phyloP scores from a whole-genome alignment of 2,797 vertebrate species.

The Galagoides demidoff region DNA sequence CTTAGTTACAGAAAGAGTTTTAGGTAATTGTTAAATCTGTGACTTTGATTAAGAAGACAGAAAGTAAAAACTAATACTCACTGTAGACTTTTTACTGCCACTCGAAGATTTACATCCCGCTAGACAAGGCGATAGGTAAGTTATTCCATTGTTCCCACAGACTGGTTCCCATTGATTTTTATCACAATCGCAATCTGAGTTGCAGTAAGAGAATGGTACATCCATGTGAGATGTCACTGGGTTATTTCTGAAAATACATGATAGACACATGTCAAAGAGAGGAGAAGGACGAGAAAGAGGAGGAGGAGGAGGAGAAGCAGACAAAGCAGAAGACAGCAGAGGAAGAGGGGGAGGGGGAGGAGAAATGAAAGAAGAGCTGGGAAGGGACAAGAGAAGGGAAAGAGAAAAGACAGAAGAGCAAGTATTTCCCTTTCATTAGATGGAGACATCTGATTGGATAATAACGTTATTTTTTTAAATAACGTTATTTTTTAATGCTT shows the following conservation, averaged over 20 bases:
- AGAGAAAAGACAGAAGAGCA: neutral
- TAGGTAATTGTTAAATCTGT: neutral
- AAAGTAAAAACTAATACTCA: slow-evolving; percentile 83
- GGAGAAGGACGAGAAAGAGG: no score
- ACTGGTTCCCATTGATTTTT: slow-evolving; percentile 93
- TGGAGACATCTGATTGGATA: neutral
- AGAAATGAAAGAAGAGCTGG: neutral
- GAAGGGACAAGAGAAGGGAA: neutral
- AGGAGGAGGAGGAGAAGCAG: neutral
- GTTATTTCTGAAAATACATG: slow-evolving; percentile 65
- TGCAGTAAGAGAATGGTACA: slow-evolving; percentile 85
- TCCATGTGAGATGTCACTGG: slow-evolving; percentile 56
- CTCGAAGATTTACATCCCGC: slow-evolving; percentile 90
- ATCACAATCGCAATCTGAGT: slow-evolving; percentile 91
- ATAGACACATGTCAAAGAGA: slow-evolving; percentile 4
- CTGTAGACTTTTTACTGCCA: slow-evolving; percentile 88
- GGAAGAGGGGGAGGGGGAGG: neutral
- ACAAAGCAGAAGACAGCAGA: neutral
- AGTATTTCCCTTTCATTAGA: neutral
- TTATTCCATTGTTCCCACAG: slow-evolving; percentile 92
- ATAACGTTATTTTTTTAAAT: neutral
- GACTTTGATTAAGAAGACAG: neutral
- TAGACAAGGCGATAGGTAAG: slow-evolving; percentile 92
- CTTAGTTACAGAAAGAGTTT: neutral
- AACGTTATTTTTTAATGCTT: neutral